Conservation (phyloP, 1,140 invertebrate species). For the Drosophila pectinifera region DNA sequence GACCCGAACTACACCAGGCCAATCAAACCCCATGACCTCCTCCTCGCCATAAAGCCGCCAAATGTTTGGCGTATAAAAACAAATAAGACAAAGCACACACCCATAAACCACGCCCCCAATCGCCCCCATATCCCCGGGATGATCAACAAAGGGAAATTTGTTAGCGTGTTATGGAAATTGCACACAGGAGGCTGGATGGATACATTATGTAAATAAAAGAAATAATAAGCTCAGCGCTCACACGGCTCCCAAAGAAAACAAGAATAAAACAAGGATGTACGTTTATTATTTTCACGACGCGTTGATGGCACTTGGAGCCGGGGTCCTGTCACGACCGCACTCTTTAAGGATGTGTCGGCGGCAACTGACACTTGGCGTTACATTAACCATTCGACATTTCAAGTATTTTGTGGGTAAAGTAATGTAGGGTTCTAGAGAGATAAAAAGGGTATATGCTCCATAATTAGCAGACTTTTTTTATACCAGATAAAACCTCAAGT, state of each 20-base stretch:
- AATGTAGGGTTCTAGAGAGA: neutral
- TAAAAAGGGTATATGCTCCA: neutral
- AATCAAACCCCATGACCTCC: conserved; percentile 69
- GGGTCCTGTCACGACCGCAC: conserved; percentile 9
- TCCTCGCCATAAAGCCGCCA: conserved; percentile 46
- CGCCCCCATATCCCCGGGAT: conserved; percentile 38
- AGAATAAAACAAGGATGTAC: conserved; percentile 26
- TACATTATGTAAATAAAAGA: conserved; percentile 82
- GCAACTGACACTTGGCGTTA: neutral
- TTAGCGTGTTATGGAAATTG: conserved; percentile 82
- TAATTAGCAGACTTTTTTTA: neutral
- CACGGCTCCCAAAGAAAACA: conserved; percentile 24
- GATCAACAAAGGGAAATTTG: conserved; percentile 68
- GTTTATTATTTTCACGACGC: conserved; percentile 75
- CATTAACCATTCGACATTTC: conserved; percentile 7
- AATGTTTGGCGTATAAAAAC: conserved; percentile 64
- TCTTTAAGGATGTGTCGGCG: conserved; percentile 16
- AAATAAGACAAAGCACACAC: conserved; percentile 77
- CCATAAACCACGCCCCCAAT: conserved; percentile 65
- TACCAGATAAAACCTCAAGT: neutral
- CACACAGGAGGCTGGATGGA: conserved; percentile 70
- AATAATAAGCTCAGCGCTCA: conserved; percentile 67
- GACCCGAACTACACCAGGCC: conserved; percentile 67
- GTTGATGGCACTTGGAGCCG: conserved; percentile 67
- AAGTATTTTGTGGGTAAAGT: neutral